Evolutionary conservation across 2,113 vertebrate species (phyloP), one percentile per base, ranked within the genome.

Genomic region (Plotosus lineatus): DNA sequence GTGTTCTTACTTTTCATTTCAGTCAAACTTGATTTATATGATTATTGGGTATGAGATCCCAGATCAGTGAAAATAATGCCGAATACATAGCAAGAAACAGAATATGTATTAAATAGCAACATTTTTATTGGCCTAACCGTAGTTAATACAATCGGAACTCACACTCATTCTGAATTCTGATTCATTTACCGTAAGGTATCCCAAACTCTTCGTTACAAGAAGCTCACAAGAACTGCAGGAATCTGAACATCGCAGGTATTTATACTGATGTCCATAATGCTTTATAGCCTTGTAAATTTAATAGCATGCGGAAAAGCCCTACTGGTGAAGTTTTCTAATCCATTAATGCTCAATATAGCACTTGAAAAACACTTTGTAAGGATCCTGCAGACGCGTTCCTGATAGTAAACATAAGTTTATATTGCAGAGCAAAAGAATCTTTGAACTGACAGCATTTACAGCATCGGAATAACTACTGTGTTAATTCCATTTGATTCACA

Each of bases 201-300:
- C 42, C 28, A 14, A 28, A 31, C 44, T 71, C 26, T 48, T 48
- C 28, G 28, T 12, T 28, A 48, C 6, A 48, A 19, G 6, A 46
- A 17, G 10, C 31, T 48, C n/a, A 46, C 12, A 71, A 42, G 15
- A 19, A 65, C 61, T 65, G 36, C 19, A 38, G 40, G 65, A 44
- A 66, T 66, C 44, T 48, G 42, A 65, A 26, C 36, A 28, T 42
- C 38, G 8, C 28, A 65, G 23, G 31, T 51, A 23, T 78, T 38
- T 78, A 17, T 28, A 51, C 58, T 28, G 55, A 48, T 28, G 33
- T 68, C 48, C 55, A n/a, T 42, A 28, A 31, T 15, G 38, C 21
- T 72, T 79, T 79, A 71, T 23, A 58, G 51, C 38, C 65, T 10
- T 71, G 51, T 56, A 14, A 65, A 65, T 17, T 58, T 28, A 31